Conservation (phyloP, 2,888 invertebrate genomes). For the Dasypolia templi region DNA sequence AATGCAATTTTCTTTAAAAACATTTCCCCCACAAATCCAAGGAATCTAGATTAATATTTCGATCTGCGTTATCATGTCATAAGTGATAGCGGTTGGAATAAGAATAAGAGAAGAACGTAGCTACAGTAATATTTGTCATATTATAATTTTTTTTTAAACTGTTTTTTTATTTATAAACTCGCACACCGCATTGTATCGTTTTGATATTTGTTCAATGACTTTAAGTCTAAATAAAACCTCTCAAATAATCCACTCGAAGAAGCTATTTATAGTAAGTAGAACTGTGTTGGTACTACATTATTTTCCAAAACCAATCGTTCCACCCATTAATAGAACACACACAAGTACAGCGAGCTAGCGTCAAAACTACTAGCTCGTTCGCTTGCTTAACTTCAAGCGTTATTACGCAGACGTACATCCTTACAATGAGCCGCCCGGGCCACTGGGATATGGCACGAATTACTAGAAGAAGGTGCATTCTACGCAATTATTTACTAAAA, state of each 20-base stretch:
- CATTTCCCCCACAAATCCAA: slow-evolving; percentile 31
- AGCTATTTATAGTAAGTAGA: background rate
- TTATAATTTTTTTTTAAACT: no score
- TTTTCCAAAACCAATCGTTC: background rate
- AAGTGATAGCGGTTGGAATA: slow-evolving; percentile 11
- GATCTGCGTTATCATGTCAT: slow-evolving; percentile 21
- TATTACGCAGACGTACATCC: slow-evolving; percentile 71
- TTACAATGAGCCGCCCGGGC: slow-evolving; percentile 57
- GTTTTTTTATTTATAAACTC: background rate
- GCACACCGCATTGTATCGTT: background rate
- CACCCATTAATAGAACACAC: slow-evolving; percentile 23
- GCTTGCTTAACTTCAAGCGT: slow-evolving; percentile 74
- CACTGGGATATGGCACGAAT: slow-evolving; percentile 34
- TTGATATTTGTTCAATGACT: background rate
- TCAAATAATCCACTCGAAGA: background rate
- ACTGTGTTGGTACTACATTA: background rate
- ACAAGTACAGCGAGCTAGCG: slow-evolving; percentile 61
- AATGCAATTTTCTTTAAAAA: slow-evolving; percentile 45
- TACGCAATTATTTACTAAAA: background rate
- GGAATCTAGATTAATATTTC: slow-evolving; percentile 41
- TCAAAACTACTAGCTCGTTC: slow-evolving; percentile 69
- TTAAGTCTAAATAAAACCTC: background rate
- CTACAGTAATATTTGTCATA: background rate
- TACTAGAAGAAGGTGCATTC: slow-evolving; percentile 29
- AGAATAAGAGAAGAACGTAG: background rate